These are phyloP conservation scores for Geopemphigus sp. DNA, from an alignment of 1,140 invertebrate species.

Conservation along the genomic window DNA sequence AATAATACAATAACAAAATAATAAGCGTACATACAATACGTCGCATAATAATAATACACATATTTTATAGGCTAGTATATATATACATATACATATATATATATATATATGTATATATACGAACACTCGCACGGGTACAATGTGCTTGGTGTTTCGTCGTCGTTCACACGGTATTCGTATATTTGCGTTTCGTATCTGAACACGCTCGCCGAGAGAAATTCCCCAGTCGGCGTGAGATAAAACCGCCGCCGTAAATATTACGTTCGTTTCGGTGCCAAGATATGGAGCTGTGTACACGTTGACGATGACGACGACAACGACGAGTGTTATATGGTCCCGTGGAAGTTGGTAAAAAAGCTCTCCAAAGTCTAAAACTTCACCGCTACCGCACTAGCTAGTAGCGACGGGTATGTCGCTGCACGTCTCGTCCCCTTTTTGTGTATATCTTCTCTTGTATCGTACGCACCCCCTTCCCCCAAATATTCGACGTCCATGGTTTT, in stretches of 20 bases:
- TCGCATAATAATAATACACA: constrained; percentile 1
- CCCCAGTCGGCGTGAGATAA: too few relatives aligned
- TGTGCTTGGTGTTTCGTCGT: background rate
- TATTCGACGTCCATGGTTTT: too few relatives aligned
- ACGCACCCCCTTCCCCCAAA: background rate
- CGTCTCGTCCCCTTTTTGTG: background rate
- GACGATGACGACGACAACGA: too few relatives aligned
- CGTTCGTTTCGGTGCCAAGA: background rate
- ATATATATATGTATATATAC: too few relatives aligned
- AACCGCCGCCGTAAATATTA: background rate
- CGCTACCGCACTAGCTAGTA: background rate
- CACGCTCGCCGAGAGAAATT: constrained; percentile 6
- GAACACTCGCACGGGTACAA: background rate
- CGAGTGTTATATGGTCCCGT: too few relatives aligned
- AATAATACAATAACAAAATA: too few relatives aligned
- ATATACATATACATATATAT: too few relatives aligned
- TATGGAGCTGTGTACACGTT: too few relatives aligned
- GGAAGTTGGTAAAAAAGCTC: background rate
- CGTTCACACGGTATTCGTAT: background rate
- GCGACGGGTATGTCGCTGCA: background rate
- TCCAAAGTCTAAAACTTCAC: background rate
- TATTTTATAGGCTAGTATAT: background rate
- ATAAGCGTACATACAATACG: background rate
- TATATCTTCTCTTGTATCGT: too few relatives aligned
- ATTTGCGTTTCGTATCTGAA: constrained; percentile 14